Percentiles rank a stretch among this genome's conserved stretches.
phyloP scores from a whole-genome alignment of 1,140 invertebrate species.

The Oreohelix idahoensis region DNA sequence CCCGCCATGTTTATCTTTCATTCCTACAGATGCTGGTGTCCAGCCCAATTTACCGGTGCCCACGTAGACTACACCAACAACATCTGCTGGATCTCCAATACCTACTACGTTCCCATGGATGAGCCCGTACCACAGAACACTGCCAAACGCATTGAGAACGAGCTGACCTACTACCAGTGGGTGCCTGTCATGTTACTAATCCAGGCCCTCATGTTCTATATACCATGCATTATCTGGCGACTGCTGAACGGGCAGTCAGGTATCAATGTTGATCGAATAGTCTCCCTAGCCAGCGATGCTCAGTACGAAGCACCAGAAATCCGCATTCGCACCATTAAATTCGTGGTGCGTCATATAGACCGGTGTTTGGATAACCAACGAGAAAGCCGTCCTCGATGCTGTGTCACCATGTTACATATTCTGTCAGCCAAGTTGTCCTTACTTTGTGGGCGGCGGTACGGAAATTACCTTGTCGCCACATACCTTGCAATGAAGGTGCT shows the following conservation, averaged over 20 bases:
- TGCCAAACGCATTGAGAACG: conserved; percentile 57
- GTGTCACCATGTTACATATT: conserved; percentile 67
- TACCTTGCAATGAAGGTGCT: conserved; percentile 75
- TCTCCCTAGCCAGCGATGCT: conserved; percentile 62
- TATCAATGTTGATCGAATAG: conserved; percentile 71
- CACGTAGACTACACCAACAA: conserved; percentile 74
- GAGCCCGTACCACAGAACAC: conserved; percentile 59
- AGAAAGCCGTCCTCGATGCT: conserved; percentile 66
- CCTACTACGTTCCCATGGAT: conserved; percentile 72
- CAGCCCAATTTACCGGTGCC: conserved; percentile 72
- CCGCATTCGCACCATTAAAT: conserved; percentile 69
- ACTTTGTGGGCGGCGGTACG: conserved; percentile 73
- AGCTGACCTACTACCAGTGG: conserved; percentile 77
- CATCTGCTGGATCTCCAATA: conserved; percentile 73
- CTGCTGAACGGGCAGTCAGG: conserved; percentile 75
- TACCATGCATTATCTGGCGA: conserved; percentile 77
- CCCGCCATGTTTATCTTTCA: neutral
- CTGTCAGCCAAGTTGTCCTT: conserved; percentile 68
- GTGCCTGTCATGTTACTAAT: conserved; percentile 76
- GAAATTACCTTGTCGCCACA: conserved; percentile 74
- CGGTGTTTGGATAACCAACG: conserved; percentile 71
- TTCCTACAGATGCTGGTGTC: conserved; percentile 62
- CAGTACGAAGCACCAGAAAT: conserved; percentile 69
- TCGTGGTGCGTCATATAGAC: conserved; percentile 71
- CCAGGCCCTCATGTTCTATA: conserved; percentile 76